A percentile compares a stretch with the other conserved stretches of the same genome.
phyloP scores from a whole-genome alignment of 1,140 invertebrate genomes.

The Hyposmocoma kahamanoa region DNA sequence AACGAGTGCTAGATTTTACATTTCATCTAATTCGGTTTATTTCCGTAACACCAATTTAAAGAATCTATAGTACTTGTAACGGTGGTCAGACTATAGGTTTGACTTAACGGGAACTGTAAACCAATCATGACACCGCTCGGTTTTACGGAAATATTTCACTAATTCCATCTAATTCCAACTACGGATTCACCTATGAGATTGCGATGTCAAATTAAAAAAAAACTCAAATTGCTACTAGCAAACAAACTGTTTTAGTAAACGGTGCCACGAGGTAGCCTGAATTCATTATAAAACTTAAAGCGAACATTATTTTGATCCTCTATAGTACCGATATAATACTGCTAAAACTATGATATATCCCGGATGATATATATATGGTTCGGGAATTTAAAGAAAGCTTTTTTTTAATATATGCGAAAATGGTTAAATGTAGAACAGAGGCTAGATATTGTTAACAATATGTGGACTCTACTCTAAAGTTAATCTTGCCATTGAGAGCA shows the following conservation, averaged over 20 bases:
- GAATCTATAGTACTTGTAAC: too few relatives aligned
- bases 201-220: too few relatives aligned
- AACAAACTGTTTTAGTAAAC: too few relatives aligned
- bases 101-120: too few relatives aligned
- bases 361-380: not conserved
- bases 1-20: constrained; percentile 17
- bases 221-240: too few relatives aligned
- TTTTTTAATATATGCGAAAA: not conserved
- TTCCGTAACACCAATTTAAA: too few relatives aligned
- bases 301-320: constrained; percentile 27
- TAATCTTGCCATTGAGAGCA: constrained; percentile 24
- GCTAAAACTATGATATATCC: constrained; percentile 40
- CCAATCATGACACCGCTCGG: too few relatives aligned
- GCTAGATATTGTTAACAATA: not conserved
- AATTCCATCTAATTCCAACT: too few relatives aligned
- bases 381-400: not conserved
- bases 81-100: too few relatives aligned
- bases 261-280: constrained; percentile 57
- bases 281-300: constrained; percentile 39
- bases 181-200: not conserved
- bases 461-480: not conserved
- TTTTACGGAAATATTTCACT: too few relatives aligned
- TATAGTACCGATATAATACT: constrained; percentile 52
- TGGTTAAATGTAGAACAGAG: not conserved
- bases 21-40: too few relatives aligned